Evolutionary conservation across 2,113 vertebrate genomes (phyloP).

Genomic region (Microcebus murinus): DNA sequence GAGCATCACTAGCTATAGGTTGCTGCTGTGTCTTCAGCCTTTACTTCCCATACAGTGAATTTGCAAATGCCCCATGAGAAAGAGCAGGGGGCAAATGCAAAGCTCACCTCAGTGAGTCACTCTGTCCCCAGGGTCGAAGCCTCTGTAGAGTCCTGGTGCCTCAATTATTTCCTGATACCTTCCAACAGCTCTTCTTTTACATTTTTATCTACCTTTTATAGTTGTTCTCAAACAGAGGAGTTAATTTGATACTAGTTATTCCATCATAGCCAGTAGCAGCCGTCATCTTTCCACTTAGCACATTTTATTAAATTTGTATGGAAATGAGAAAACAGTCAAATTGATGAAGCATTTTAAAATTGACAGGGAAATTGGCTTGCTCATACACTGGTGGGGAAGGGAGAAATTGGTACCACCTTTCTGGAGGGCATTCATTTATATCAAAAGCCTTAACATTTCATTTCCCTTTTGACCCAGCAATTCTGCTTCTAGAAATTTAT

Average conservation of each 20-base stretch:
- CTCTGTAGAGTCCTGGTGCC: background rate
- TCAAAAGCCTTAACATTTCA: slow-evolving; percentile 41
- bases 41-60: background rate
- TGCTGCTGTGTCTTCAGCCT: background rate
- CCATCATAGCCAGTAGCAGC: background rate
- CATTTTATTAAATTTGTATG: slow-evolving; percentile 57
- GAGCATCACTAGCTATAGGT: background rate
- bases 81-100: background rate
- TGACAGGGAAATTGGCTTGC: slow-evolving; percentile 58
- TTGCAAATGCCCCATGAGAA: background rate
- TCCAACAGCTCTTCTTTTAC: background rate
- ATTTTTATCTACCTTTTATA: background rate
- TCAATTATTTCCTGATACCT: background rate
- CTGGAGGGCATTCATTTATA: slow-evolving; percentile 55
- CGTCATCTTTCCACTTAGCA: slow-evolving; percentile 61
- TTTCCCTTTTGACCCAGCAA: slow-evolving; percentile 41
- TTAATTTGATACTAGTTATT: background rate
- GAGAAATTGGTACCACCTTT: slow-evolving; percentile 14
- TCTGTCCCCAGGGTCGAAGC: background rate
- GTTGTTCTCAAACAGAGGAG: background rate
- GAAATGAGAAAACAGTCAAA: slow-evolving; percentile 64
- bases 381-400: background rate
- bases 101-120: background rate
- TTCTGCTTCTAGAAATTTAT: slow-evolving; percentile 51
- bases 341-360: slow-evolving; percentile 60